These are phyloP conservation scores for Amphiduros pacificus DNA, from an alignment of 2,888 invertebrate genomes.

Conservation along the genomic window DNA sequence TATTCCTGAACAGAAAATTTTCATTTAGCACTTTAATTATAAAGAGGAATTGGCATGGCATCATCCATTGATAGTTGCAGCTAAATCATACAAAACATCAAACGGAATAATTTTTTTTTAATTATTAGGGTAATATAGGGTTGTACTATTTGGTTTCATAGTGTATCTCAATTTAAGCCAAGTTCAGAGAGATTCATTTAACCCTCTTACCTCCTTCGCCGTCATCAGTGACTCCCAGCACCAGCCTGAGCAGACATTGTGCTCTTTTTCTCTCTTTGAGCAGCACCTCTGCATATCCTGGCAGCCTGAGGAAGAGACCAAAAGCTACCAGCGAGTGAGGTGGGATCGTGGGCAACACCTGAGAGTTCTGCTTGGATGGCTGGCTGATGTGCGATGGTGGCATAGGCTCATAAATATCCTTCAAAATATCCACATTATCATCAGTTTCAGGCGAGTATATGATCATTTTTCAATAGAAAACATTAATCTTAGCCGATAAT, in stretches of 20 bases:
- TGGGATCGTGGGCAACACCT: slow-evolving; percentile 61
- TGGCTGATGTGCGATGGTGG: slow-evolving; percentile 22
- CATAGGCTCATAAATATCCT: slow-evolving; percentile 29
- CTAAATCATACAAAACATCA: too few relatives aligned
- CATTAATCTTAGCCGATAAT: not conserved
- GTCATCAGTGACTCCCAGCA: slow-evolving; percentile 87
- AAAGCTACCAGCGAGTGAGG: slow-evolving; percentile 90
- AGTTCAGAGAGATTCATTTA: not conserved
- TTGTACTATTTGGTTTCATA: too few relatives aligned
- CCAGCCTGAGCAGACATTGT: slow-evolving; percentile 80
- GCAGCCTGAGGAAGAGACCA: slow-evolving; percentile 83
- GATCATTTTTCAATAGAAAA: too few relatives aligned
- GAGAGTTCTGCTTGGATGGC: slow-evolving; percentile 11
- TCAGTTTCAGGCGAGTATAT: not conserved
- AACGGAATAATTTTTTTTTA: too few relatives aligned
- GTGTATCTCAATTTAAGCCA: too few relatives aligned
- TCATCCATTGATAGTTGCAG: too few relatives aligned
- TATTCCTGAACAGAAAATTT: too few relatives aligned
- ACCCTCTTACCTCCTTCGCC: slow-evolving; percentile 77
- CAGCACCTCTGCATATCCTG: slow-evolving; percentile 87
- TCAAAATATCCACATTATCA: not conserved
- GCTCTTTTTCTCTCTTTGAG: slow-evolving; percentile 80
- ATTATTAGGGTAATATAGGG: too few relatives aligned
- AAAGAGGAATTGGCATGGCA: too few relatives aligned
- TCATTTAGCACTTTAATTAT: too few relatives aligned